A percentile compares a stretch with the other conserved stretches of the same genome.
Evolutionary conservation across 2,113 vertebrate species (phyloP).

Genomic region (Cepphus grylle): DNA sequence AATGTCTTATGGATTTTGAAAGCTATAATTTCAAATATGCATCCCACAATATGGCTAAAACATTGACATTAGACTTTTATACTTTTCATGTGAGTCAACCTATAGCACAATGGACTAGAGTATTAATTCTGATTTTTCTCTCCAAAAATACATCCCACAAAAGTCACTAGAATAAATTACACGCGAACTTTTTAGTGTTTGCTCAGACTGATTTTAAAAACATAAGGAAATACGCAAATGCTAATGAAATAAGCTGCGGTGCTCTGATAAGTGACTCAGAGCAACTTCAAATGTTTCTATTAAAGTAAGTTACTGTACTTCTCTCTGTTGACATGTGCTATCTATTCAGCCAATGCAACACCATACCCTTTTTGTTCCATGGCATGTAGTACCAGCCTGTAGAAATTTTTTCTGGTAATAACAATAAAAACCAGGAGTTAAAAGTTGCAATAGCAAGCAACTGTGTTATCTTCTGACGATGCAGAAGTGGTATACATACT

Average conservation of each 20-base stretch:
- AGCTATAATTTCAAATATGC: not conserved
- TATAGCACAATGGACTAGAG: not conserved
- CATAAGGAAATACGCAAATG: conserved; percentile 53
- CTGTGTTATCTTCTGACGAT: not conserved
- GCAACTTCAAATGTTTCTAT: conserved; percentile 54
- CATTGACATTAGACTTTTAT: not conserved
- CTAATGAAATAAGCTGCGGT: conserved; percentile 65
- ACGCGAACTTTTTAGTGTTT: conserved; percentile 19
- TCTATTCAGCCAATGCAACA: conserved; percentile 40
- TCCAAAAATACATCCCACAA: not conserved
- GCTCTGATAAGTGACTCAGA: conserved; percentile 60
- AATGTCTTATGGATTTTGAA: not conserved
- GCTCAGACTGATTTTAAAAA: conserved; percentile 24
- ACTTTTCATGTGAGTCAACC: not conserved
- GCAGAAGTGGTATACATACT: not conserved
- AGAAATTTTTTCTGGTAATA: not conserved
- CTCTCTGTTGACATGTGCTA: not conserved
- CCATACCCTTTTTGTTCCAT: not conserved
- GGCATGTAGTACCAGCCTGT: not conserved
- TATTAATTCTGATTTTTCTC: not conserved
- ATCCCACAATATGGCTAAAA: not conserved
- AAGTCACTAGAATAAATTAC: not conserved
- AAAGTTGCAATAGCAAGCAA: not conserved
- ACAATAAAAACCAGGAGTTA: not conserved
- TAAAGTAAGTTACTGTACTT: conserved; percentile 39